Evolutionary conservation across 2,113 vertebrate genomes (phyloP), one percentile per base, ranked within the genome.

Genomic region (Proteles cristata): DNA sequence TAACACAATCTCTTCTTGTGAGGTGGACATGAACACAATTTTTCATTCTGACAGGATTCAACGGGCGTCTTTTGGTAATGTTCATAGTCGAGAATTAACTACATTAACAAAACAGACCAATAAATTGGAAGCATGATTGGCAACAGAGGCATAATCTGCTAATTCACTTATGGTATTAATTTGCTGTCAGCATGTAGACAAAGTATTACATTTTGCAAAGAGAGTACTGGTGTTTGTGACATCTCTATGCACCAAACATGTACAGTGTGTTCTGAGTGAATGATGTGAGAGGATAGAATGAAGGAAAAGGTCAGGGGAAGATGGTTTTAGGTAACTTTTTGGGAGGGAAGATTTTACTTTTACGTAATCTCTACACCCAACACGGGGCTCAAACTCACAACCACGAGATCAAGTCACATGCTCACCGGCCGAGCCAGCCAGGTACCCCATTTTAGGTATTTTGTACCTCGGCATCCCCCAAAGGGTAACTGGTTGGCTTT

Each of bases 121-220:
- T 90, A 96, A 81, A 68, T 63, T 89, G 83, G 74, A 92, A 96
- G 48, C 10, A 76, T 88, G 81, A 88, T 58, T 92, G 19, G 76
- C 58, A 94, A 88, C 31, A 93, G 85, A 91, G 69, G 73, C 31
- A 96, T 69, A 93, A 90, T 81, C 77, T 86, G 17, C 16, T 94
- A 77, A 86, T 93, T 91, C 39, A 76, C 45, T 96, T 96, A 63
- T 74, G 45, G 50, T 73, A 79, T 87, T 71, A 77, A 92, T 95
- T 91, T 93, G 71, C 33, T 85, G 39, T 86, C 26, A 86, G 23
- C 63, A n/a, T 81, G 68, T 10, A 76, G 81, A 81, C 31, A 88
- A 91, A 91, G 14, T 94, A 91, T 85, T 96, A 76, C 16, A 74
- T 83, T 91, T 97, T 96, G 11, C 14, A 53, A 93, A 90, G 43